A percentile compares a stretch with the other conserved stretches of the same genome.
Conservation (phyloP, 1,140 invertebrate species). For the Fopius arisanus region DNA sequence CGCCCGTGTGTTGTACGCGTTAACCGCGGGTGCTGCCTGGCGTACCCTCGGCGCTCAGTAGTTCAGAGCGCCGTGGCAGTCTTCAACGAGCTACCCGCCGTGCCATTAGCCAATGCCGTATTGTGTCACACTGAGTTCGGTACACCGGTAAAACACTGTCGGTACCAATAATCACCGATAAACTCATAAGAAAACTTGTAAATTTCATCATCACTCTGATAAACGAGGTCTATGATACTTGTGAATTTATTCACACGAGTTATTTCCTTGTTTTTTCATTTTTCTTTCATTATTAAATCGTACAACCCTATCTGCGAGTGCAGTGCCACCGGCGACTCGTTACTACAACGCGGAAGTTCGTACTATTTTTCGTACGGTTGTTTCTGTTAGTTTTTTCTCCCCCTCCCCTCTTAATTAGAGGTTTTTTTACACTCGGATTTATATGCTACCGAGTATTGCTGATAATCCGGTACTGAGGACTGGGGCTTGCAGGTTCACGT, state of each 20-base stretch:
- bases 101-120: conserved; percentile 36
- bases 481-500: no score
- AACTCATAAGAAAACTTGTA: no score
- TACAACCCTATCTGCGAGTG: neutral
- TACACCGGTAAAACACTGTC: conserved; percentile 26
- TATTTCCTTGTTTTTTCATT: neutral
- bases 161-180: no score
- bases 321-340: conserved; percentile 12
- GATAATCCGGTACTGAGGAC: no score
- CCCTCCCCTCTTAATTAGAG: neutral
- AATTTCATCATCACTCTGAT: no score
- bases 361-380: neutral
- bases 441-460: no score
- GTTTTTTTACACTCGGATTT: no score
- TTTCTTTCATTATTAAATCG: neutral
- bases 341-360: neutral
- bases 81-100: conserved; percentile 40
- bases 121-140: conserved; percentile 18
- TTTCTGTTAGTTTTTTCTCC: neutral
- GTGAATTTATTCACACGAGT: no score
- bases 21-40: conserved; percentile 30
- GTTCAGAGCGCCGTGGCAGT: conserved; percentile 39
- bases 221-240: no score
- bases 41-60: conserved; percentile 35
- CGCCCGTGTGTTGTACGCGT: conserved; percentile 28